These are phyloP conservation scores for Carterocephalus palaemon DNA, from an alignment of 2,888 invertebrate species.

Conservation along the genomic window DNA sequence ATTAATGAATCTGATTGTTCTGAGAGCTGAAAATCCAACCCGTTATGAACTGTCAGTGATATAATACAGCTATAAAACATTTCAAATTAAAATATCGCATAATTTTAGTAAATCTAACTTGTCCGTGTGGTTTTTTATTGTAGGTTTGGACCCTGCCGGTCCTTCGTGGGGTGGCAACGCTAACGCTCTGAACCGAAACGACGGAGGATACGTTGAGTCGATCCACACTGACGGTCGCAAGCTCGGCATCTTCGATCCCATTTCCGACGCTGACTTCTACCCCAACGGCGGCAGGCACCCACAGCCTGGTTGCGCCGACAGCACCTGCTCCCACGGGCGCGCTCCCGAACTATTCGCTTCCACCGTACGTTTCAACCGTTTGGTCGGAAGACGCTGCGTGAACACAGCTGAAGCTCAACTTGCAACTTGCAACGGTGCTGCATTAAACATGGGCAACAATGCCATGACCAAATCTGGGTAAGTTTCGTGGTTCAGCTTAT, in stretches of 20 bases:
- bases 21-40: too few relatives aligned
- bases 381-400: conserved; percentile 37
- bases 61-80: too few relatives aligned
- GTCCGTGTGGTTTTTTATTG: conserved; percentile 5
- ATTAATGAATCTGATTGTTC: too few relatives aligned
- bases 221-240: conserved; percentile 47
- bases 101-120: too few relatives aligned
- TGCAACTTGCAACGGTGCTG: conserved; percentile 23
- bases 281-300: conserved; percentile 42
- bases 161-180: conserved; percentile 39
- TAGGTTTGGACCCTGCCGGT: conserved; percentile 50
- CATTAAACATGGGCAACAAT: conserved; percentile 27
- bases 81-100: too few relatives aligned
- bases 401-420: conserved; percentile 31
- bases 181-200: conserved; percentile 36
- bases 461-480: conserved; percentile 27
- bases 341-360: conserved; percentile 37
- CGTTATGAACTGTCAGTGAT: too few relatives aligned
- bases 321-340: conserved; percentile 39
- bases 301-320: conserved; percentile 42
- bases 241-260: conserved; percentile 42
- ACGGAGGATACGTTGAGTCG: conserved; percentile 43
- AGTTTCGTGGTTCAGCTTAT: too few relatives aligned
- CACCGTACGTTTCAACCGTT: conserved; percentile 36
- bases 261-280: conserved; percentile 45